Conservation (phyloP, 2,888 invertebrate genomes). For the Zygogramma bicolorata region DNA sequence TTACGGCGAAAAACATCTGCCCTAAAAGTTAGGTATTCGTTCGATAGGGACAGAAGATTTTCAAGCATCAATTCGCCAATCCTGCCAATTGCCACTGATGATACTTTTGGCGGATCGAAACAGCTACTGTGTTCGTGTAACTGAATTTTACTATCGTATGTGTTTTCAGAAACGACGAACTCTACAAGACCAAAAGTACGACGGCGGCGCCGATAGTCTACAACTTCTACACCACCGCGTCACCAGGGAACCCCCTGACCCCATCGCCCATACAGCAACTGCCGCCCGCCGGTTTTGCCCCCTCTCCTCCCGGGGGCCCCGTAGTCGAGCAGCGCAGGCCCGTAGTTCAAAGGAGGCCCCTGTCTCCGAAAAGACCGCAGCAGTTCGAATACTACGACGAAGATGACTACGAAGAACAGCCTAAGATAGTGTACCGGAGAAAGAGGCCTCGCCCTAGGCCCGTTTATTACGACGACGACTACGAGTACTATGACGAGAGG, state of each 20-base stretch:
- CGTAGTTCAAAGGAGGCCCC: constrained; percentile 53
- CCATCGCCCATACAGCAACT: neutral
- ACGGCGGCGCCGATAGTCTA: constrained; percentile 71
- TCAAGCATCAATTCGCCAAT: too few species aligned
- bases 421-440: constrained; percentile 65
- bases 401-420: constrained; percentile 72
- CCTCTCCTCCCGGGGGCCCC: constrained; percentile 39
- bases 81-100: too few species aligned
- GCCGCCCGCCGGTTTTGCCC: neutral
- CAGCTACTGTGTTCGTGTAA: too few species aligned
- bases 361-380: constrained; percentile 70
- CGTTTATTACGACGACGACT: constrained; percentile 68
- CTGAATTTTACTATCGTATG: neutral
- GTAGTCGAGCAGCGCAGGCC: constrained; percentile 19
- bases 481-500: constrained; percentile 73
- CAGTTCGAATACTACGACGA: constrained; percentile 80
- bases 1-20: too few species aligned
- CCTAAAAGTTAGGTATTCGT: too few species aligned
- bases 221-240: constrained; percentile 54
- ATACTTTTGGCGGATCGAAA: too few species aligned
- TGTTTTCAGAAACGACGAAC: constrained; percentile 82
- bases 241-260: constrained; percentile 43
- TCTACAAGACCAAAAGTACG: constrained; percentile 79
- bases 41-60: too few species aligned
- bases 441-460: constrained; percentile 72